Base-by-base conservation (phyloP, 2,113 vertebrate species). In the Barbus barbus region DNA sequence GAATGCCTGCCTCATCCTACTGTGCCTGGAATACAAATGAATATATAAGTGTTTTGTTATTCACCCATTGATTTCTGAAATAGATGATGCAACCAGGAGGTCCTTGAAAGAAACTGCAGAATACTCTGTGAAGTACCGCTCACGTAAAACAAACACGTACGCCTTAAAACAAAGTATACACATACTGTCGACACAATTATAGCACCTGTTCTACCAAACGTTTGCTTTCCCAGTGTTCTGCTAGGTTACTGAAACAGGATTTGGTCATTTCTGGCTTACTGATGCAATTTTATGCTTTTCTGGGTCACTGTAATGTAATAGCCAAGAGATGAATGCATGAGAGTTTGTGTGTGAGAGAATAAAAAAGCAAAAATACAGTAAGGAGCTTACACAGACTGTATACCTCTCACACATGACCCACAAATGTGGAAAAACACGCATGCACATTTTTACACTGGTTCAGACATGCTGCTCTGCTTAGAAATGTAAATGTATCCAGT, bases 241-340 rank as follows among this genome's bases (percentile, higher is more conserved):
- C n/a, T 44, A 16, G 63, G 75, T 46, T 65, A 46, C 69, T 79
- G 51, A 72, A 84, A 79, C 65, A 24, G 65, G 48, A 46, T 86
- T 58, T 82, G 61, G 18, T 46, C 20, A 12, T 9, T 60, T 82
- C 53, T 26, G 46, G 14, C 75, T 44, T 44, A 58, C 38, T 16
- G 38, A 61, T 75, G 61, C 61, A 61, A 74, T 73, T 80, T 75
- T 65, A 26, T 38, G 38, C 33, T 81, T 86, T 80, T 86, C 76
- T 86, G 85, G 81, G 85, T 86, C 85, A 86, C 44, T 58, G 51
- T 20, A 74, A 46, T 53, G 53, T 61, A 75, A 86, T 83, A n/a
- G 85, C 82, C 76, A n/a, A 65, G 69, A 65, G 69, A 58, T 20
- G 51, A 84, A 71, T 84, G 16, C 36, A 31, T 44, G 24, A 11